phyloP scores from a whole-genome alignment of 2,888 invertebrate species.

The Agrotis puta region DNA sequence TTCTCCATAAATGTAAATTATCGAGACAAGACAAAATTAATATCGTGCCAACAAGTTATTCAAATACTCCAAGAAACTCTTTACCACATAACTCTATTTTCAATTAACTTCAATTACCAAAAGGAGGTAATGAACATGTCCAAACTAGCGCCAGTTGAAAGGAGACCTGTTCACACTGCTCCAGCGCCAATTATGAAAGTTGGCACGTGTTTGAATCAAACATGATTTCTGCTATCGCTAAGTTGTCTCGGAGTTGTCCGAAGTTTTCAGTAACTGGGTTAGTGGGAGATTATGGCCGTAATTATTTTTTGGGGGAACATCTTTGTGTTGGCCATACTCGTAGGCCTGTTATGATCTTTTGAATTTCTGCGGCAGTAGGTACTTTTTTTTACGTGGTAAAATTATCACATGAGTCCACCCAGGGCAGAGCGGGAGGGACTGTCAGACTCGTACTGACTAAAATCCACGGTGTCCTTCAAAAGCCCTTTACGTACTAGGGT shows the following conservation, averaged over 20 bases:
- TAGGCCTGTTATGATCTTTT: not conserved
- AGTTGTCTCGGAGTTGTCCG: slow-evolving; percentile 54
- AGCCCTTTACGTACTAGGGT: too few relatives aligned
- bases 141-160: slow-evolving; percentile 49
- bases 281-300: slow-evolving; percentile 21
- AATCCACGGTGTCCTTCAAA: too few relatives aligned
- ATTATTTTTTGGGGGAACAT: slow-evolving; percentile 32
- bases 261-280: slow-evolving; percentile 54
- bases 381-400: too few relatives aligned
- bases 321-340: slow-evolving; percentile 2
- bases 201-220: slow-evolving; percentile 58
- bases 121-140: slow-evolving; percentile 58
- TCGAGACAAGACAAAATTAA: not conserved
- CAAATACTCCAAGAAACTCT: slow-evolving; percentile 11
- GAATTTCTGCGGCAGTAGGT: not conserved
- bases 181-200: slow-evolving; percentile 58
- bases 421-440: too few relatives aligned
- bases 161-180: slow-evolving; percentile 58
- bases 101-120: slow-evolving; percentile 50
- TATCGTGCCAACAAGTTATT: not conserved
- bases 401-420: too few relatives aligned
- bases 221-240: slow-evolving; percentile 56
- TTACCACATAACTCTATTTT: slow-evolving; percentile 32
- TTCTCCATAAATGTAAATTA: not conserved
- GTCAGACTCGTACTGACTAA: too few relatives aligned